A percentile compares a stretch with the other conserved stretches of the same genome.
These are phyloP conservation scores for Megastigmus dorsalis DNA, from an alignment of 2,888 invertebrate species.

Conservation along the genomic window DNA sequence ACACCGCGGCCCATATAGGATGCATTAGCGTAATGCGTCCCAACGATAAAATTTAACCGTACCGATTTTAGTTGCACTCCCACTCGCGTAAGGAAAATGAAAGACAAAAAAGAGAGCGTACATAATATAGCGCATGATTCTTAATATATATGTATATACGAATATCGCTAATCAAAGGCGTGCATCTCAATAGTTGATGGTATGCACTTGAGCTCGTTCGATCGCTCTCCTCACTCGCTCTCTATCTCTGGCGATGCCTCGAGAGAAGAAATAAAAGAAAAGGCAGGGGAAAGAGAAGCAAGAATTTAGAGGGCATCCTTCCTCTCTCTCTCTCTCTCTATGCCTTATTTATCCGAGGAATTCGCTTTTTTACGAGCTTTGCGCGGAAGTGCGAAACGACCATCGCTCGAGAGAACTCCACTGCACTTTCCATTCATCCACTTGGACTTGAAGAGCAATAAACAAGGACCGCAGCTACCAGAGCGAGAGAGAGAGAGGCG, in stretches of 20 bases:
- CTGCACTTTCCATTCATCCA: slow-evolving; percentile 26
- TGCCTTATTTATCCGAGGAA: neutral
- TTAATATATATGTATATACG: neutral
- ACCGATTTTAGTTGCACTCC: neutral
- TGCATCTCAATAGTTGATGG: too few species aligned
- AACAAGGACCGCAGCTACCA: neutral
- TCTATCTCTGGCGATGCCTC: neutral
- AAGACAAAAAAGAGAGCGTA: neutral
- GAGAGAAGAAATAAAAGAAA: neutral
- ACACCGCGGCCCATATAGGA: neutral
- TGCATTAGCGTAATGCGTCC: slow-evolving; percentile 23
- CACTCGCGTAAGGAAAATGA: neutral
- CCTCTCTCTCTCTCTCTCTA: too few species aligned
- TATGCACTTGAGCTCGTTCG: too few species aligned
- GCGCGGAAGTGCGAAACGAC: neutral
- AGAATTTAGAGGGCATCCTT: neutral
- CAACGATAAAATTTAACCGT: slow-evolving; percentile 13
- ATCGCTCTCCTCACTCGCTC: too few species aligned
- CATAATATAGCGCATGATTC: neutral
- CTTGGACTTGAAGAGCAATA: slow-evolving; percentile 16
- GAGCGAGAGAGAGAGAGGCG: neutral
- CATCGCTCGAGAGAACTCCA: slow-evolving; percentile 32
- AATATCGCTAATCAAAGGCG: slow-evolving; percentile 17
- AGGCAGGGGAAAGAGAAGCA: neutral
- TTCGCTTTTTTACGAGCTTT: neutral